Base-by-base conservation (phyloP, 1,140 invertebrate genomes). In the Lanistes nyassanus region DNA sequence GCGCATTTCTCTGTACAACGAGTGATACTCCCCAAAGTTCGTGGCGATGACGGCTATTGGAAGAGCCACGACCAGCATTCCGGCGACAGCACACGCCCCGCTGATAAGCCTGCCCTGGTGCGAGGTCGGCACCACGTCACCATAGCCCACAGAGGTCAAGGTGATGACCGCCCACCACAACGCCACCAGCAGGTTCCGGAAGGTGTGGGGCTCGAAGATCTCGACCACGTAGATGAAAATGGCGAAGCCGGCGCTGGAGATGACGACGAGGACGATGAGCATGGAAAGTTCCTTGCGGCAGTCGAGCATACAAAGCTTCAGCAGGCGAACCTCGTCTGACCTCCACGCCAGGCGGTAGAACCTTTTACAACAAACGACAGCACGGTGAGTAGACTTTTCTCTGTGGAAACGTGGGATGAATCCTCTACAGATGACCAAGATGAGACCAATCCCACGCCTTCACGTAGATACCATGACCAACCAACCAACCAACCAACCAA, bases 121-220 rank as follows among this genome's bases (percentile, higher is more conserved):
- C 21, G 76, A 76, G 6, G 64, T 69, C 4, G 84, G 84, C 31
- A 76, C 70, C 75, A 98, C 97, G 92, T 99, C 97, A 90, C 97
- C 97, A 92, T 98, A 98, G 78, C 96, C 96, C 85, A 98, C 96
- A 81, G 96, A 98, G 86, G 97, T 98, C 96, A 98, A 97, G 88
- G 96, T 98, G 91, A 82, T 77, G n/a, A 76, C 51, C 4, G 81
- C 85, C 96, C 96, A 98, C 97, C 97, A 98, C 91, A 98, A 98
- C 85, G 97, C 97, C 91, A 96, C 95, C 86, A 97, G 97, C 92
- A 99, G 99, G 91, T 97, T 96, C 91, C 98, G 97, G 60, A 75
- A 47, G 34, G 56, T 60, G 3, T 26, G 37, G 37, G 47, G 23
- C 29, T 65, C 62, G 4, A 23, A 26, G 62, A 65, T 65, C 34